Conservation (phyloP, 2,888 invertebrate species). For the Cyclophora punctaria region DNA sequence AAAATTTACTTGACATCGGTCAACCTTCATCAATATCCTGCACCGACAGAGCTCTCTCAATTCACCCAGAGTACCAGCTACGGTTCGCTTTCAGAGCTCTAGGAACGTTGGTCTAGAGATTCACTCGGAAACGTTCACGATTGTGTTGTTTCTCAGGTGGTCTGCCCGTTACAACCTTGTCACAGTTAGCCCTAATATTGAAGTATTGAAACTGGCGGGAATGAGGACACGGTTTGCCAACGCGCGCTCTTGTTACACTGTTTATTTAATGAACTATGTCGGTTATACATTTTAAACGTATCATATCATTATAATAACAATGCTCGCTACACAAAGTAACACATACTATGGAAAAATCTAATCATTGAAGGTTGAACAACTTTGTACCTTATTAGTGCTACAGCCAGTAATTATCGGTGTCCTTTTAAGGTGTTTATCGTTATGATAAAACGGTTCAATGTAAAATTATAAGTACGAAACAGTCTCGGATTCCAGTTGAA, state of each 20-base stretch:
- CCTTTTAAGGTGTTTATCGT: too few species aligned
- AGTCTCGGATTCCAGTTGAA: background rate
- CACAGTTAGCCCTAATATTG: conserved; percentile 58
- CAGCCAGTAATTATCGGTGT: too few species aligned
- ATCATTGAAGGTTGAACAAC: too few species aligned
- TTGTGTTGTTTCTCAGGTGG: conserved; percentile 59
- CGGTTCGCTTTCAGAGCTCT: conserved; percentile 34
- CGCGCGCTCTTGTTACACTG: conserved; percentile 35
- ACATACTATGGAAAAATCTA: too few species aligned
- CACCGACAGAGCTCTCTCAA: conserved; percentile 33
- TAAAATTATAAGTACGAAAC: conserved; percentile 1
- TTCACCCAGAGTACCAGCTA: conserved; percentile 20
- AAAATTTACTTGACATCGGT: conserved; percentile 69
- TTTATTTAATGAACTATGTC: conserved; percentile 46
- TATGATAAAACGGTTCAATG: too few species aligned
- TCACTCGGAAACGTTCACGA: conserved; percentile 54
- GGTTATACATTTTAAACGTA: conserved; percentile 21
- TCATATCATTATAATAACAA: too few species aligned
- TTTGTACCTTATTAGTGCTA: too few species aligned
- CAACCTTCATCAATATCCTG: conserved; percentile 52
- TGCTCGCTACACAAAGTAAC: too few species aligned
- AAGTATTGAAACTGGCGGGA: conserved; percentile 57
- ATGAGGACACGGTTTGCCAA: conserved; percentile 45
- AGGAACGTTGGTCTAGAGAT: conserved; percentile 33
- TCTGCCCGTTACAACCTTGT: conserved; percentile 61